Evolutionary conservation across 1,140 invertebrate species (phyloP).

Genomic region (Panagrolaimus sp.): DNA sequence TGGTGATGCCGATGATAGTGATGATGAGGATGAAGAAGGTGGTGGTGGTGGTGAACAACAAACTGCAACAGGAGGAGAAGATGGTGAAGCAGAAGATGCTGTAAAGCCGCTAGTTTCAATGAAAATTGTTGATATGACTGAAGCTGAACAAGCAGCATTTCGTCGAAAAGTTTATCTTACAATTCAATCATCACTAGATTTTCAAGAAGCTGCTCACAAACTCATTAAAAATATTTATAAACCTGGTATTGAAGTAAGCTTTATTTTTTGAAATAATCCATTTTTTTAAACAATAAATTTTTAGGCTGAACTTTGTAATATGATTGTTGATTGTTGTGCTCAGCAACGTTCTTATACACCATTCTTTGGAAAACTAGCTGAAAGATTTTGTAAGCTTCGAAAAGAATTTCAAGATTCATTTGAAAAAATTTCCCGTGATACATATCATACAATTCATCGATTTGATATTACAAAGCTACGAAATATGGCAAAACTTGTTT

Average conservation of each 20-base stretch:
- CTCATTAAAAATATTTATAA: slow-evolving; percentile 92
- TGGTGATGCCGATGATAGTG: slow-evolving; percentile 65
- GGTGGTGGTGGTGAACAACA: slow-evolving; percentile 66
- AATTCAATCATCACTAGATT: slow-evolving; percentile 94
- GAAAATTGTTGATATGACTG: slow-evolving; percentile 86
- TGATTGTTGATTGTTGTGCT: slow-evolving; percentile 97
- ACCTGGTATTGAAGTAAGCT: slow-evolving; percentile 63
- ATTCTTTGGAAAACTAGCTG: slow-evolving; percentile 87
- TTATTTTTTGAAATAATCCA: slow-evolving; percentile 7
- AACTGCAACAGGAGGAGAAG: slow-evolving; percentile 65
- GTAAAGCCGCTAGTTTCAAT: slow-evolving; percentile 35
- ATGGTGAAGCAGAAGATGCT: slow-evolving; percentile 64
- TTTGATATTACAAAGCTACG: slow-evolving; percentile 90
- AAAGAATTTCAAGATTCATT: slow-evolving; percentile 83
- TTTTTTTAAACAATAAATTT: slow-evolving; percentile 28
- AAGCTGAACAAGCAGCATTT: slow-evolving; percentile 87
- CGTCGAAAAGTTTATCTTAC: slow-evolving; percentile 93
- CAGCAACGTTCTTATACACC: slow-evolving; percentile 97
- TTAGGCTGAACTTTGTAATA: slow-evolving; percentile 81
- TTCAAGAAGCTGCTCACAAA: slow-evolving; percentile 97
- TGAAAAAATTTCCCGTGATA: slow-evolving; percentile 88
- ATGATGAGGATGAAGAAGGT: slow-evolving; percentile 65
- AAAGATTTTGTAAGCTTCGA: slow-evolving; percentile 83
- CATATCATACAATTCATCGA: slow-evolving; percentile 81
- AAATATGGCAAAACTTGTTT: slow-evolving; percentile 97